Evolutionary conservation across 2,888 invertebrate species (phyloP), one percentile per base, ranked within the genome.

Genomic region (Periphyllus acericola): DNA sequence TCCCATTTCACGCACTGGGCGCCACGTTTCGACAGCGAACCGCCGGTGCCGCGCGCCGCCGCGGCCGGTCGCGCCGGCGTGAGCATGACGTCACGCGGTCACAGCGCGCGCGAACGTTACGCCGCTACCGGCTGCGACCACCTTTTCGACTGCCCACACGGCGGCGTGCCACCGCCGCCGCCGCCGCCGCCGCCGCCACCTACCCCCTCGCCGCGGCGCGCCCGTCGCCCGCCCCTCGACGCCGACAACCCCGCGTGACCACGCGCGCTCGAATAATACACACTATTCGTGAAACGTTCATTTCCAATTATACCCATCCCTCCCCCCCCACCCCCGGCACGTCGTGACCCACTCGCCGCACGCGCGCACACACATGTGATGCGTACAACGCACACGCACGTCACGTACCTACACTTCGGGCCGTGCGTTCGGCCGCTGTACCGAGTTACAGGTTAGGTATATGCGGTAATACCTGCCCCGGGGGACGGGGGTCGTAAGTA

Each of bases 71-170:
- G 89, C 83, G 86, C 87, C 86, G 81, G 88, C 86, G 89, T 66
- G 60, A 72, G 60, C 82, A 74, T 82, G 87, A 89, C 84, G 88
- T 88, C 89, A 89, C 87, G 76, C 86, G 89, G 74, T 40, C 84
- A 68, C 29, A 68, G 71, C 80, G 83, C 80, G 83, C 85, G 84
- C 83, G 82, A 88, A 72, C 88, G 83, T 82, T 80, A 84, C 88
- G 81, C 76, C 66, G 60, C 32, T 68, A 68, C 52, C 79, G 80
- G 72, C 76, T 34, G 78, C 74, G 46, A 40, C 81, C 66, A 75
- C 83, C 82, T 29, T 34, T 25, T 52, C 21, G 52, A 71, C 74
- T 74, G 78, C 68, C 75, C 81, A 78, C 86, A 80, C 81, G 78
- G 9, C 55, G 34, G 60, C 75, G 71, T 86, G 55, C 83, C 74